Evolutionary conservation across 2,113 vertebrate genomes (phyloP), one percentile per base, ranked within the genome.

Genomic region (Hystrix cristata): DNA sequence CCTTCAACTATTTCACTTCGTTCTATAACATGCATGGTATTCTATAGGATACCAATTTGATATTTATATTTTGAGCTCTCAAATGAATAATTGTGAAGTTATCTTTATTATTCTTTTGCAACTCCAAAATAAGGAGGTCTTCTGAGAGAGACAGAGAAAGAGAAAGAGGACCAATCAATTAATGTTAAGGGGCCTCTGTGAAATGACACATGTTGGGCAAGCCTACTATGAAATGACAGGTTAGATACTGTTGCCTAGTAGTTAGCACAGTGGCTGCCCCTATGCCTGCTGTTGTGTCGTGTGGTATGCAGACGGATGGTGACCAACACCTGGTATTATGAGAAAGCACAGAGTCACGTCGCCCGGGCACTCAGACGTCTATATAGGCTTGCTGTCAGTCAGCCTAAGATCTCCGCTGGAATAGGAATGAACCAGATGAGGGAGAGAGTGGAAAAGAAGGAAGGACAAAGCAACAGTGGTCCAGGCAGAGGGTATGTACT

Each of bases 1-100:
- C 60, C 38, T 96, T 79, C 34, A 90, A 27, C 14, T 31, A 34
- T 78, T 86, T 83, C 23, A 60, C n/a, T 90, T 72, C 62, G 55
- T 55, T 71, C 0, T 80, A 19, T 72, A 62, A 43, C 38, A 64
- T 79, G 18, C 1, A 62, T 43, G 1, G 7, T 65, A n/a, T 19
- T 34, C 29, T 51, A 38, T 0, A 78, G 25, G n/a, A 34, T 57
- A 11, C 23, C 16, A 4, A 27, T 43, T 43, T 4, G 34, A 53
- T 38, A 57, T 59, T 90, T 79, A 4, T 10, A 64, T 62, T 96
- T 31, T 46, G 43, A 78, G 12, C 6, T 64, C 34, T 27, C 7
- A 84, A 92, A 69, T 53, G n/a, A 91, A 53, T 79, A 82, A 9
- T 76, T 64, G 82, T 23, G 15, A 57, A 60, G 18, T 86, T 78